Percentiles rank a stretch among this genome's conserved stretches.
Evolutionary conservation across 2,113 vertebrate species (phyloP).

Genomic region (Trichechus manatus): DNA sequence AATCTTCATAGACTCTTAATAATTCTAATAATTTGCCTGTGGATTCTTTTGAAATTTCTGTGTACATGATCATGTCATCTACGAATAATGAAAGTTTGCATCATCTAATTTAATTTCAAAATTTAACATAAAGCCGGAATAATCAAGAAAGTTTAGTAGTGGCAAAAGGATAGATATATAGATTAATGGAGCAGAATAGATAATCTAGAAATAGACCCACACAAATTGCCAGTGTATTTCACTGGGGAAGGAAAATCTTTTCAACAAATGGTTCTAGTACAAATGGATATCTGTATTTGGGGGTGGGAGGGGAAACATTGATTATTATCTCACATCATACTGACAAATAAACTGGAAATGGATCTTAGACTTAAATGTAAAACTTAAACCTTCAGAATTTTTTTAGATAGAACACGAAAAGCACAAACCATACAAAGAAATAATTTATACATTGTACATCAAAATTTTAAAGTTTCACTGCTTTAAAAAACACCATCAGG

Average conservation of each 20-base stretch:
- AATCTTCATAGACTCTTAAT: too few relatives aligned
- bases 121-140: background rate
- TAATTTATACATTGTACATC: background rate
- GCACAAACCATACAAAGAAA: background rate
- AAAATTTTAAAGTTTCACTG: background rate
- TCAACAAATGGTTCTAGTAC: background rate
- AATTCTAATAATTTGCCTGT: too few relatives aligned
- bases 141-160: background rate
- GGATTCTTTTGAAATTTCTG: too few relatives aligned
- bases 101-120: background rate
- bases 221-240: background rate
- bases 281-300: background rate
- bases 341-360: conserved; percentile 28
- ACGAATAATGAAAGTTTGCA: background rate
- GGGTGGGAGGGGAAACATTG: background rate
- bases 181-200: background rate
- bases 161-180: background rate
- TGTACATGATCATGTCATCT: background rate
- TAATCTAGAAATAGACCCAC: background rate
- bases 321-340: background rate
- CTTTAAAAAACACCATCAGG: background rate
- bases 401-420: background rate
- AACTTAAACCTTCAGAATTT: background rate
- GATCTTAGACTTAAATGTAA: background rate
- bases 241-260: background rate